Percentiles rank a stretch among this genome's conserved stretches.
phyloP scores from a whole-genome alignment of 2,113 vertebrate genomes.

The Seriola quinqueradiata region DNA sequence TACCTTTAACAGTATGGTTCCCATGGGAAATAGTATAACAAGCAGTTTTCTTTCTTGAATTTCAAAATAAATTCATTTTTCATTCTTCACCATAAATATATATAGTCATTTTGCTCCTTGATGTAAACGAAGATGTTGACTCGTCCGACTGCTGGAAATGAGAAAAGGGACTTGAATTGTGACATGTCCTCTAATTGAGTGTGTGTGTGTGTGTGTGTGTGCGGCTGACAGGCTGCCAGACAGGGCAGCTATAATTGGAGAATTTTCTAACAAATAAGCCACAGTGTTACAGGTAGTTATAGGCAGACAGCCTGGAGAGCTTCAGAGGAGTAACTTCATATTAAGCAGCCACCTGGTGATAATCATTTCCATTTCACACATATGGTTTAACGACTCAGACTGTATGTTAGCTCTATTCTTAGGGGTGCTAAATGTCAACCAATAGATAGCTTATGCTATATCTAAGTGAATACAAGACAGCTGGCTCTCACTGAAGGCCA shows the following conservation, averaged over 20 bases:
- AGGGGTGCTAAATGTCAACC: neutral
- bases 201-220: slow-evolving; percentile 5
- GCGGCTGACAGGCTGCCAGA: slow-evolving; percentile 53
- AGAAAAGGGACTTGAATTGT: slow-evolving; percentile 30
- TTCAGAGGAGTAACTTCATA: neutral
- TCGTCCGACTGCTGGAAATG: slow-evolving; percentile 7
- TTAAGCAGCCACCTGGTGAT: neutral
- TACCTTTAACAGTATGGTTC: neutral
- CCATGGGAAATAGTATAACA: neutral
- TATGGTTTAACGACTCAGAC: neutral
- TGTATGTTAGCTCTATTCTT: neutral
- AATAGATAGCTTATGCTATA: neutral
- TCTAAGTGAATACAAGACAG: neutral
- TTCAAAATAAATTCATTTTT: neutral
- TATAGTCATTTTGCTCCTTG: neutral
- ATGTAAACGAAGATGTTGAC: slow-evolving; percentile 20
- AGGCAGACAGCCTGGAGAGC: neutral
- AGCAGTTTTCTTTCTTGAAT: neutral
- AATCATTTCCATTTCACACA: neutral
- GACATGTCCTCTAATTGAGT: slow-evolving; percentile 51
- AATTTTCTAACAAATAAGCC: slow-evolving; percentile 41
- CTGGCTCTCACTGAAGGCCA: neutral
- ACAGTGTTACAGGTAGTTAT: slow-evolving; percentile 29
- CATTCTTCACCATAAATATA: neutral
- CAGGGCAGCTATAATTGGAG: slow-evolving; percentile 69